These are phyloP conservation scores for Accipiter virgatus DNA, from an alignment of 2,113 vertebrate genomes.

Conservation along the genomic window DNA sequence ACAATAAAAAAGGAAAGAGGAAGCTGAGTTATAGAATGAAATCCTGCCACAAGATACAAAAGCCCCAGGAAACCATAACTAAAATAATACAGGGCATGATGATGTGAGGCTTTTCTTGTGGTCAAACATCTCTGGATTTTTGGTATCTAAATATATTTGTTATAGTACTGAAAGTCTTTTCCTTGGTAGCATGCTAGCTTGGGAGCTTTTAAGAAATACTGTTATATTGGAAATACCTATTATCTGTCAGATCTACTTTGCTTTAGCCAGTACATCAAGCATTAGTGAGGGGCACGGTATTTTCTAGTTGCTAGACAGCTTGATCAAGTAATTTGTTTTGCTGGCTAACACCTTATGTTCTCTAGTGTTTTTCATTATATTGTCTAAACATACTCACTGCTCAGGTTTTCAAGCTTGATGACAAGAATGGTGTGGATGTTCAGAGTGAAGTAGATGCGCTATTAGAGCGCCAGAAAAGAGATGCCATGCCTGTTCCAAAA, in stretches of 20 bases:
- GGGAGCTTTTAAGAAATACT: neutral
- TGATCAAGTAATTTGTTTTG: neutral
- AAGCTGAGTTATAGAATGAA: neutral
- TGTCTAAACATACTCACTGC: neutral
- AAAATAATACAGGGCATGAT: rapidly evolving
- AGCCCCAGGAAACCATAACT: neutral
- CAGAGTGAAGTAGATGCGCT: conserved; percentile 92
- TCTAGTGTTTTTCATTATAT: neutral
- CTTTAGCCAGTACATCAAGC: neutral
- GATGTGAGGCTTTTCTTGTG: neutral
- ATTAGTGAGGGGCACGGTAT: rapidly evolving
- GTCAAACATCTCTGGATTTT: neutral
- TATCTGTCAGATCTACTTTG: neutral
- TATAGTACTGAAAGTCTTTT: neutral
- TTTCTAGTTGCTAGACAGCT: neutral
- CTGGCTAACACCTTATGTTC: neutral
- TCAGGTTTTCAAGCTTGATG: conserved; percentile 94
- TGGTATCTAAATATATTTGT: neutral
- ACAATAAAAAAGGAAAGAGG: neutral
- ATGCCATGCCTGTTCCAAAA: conserved; percentile 78
- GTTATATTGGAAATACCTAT: neutral
- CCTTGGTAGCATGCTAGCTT: neutral
- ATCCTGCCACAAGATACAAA: neutral
- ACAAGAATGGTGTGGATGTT: conserved; percentile 93
- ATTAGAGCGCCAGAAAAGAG: conserved; percentile 89